Evolutionary conservation across 2,888 invertebrate species (phyloP).

Genomic region (Lasioglossum zephyrum): DNA sequence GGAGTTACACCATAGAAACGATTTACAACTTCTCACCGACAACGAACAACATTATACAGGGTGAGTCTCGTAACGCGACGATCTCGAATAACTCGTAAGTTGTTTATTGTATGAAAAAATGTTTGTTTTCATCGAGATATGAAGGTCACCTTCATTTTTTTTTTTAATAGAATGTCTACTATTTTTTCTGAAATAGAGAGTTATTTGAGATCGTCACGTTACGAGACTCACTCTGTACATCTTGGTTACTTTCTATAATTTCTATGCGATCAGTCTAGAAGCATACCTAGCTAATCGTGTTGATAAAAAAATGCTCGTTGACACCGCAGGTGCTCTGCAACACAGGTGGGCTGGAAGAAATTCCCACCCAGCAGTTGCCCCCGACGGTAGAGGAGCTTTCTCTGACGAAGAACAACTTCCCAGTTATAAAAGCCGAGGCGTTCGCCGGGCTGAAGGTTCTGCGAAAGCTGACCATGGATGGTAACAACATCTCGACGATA

Average conservation of each 20-base stretch:
- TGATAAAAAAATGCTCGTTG: not conserved
- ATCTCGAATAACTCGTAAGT: too few relatives aligned
- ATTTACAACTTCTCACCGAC: not conserved
- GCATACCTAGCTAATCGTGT: not conserved
- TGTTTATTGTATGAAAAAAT: too few relatives aligned
- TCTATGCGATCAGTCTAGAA: not conserved
- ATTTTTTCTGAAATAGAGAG: too few relatives aligned
- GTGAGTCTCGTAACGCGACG: too few relatives aligned
- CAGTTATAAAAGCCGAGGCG: slow-evolving; percentile 92
- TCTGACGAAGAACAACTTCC: slow-evolving; percentile 93
- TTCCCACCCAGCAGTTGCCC: slow-evolving; percentile 91
- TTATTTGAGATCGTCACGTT: too few relatives aligned
- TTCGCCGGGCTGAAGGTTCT: slow-evolving; percentile 92
- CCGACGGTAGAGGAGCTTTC: slow-evolving; percentile 93
- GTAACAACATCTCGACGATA: slow-evolving; percentile 93
- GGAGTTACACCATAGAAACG: not conserved
- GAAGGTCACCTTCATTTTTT: too few relatives aligned
- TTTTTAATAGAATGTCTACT: too few relatives aligned
- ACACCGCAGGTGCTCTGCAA: slow-evolving; percentile 92
- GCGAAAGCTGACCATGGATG: slow-evolving; percentile 93
- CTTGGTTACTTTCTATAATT: not conserved
- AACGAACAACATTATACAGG: not conserved
- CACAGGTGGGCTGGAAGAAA: slow-evolving; percentile 92
- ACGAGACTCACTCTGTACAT: not conserved
- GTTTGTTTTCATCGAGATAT: too few relatives aligned